Base-by-base conservation (phyloP, 2,113 vertebrate species). In the Trinectes maculatus region DNA sequence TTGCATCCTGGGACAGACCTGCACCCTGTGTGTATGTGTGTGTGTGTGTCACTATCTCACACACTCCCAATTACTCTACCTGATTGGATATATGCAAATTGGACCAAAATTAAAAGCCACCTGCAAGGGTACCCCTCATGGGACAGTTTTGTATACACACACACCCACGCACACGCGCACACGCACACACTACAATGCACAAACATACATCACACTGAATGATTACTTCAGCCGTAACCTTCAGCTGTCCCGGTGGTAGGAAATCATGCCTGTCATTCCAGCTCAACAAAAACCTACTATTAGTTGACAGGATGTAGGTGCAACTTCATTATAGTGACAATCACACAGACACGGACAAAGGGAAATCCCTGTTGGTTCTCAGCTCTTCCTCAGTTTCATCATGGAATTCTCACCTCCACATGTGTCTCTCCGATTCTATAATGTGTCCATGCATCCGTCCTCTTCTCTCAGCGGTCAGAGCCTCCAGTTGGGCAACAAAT, bases 21-120 rank as follows among this genome's bases (percentile, higher is more conserved):
- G 71, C 70, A 52, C 77, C 83, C 84, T 87, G 59, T 66, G 44
- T 28, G 44, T 54, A 65, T 46, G n/a, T 71, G 74, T 31, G 40
- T 59, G 47, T 57, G 51, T 24, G 40, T 48, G 26, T 56, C 48
- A 66, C 77, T 72, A 79, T 85, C 74, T 77, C 73, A 74, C 85
- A 83, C 77, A 70, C 77, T 87, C 84, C 83, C 89, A 92, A 90
- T 93, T 92, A 91, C 87, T 89, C 80, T 64, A 89, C 80, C 90
- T 92, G 92, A 93, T 92, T 93, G 92, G 85, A 92, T 92, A 91
- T 92, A 93, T 92, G 92, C 90, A 93, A 93, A 93, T 93, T 73
- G 54, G 61, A 64, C 63, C 71, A 79, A 91, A 92, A 93, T 93
- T 91, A 91, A 89, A 92, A 89, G 85, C 88, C 89, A 90, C 89